Conservation (phyloP, 2,888 invertebrate genomes). For the Anarsia innoxiella region DNA sequence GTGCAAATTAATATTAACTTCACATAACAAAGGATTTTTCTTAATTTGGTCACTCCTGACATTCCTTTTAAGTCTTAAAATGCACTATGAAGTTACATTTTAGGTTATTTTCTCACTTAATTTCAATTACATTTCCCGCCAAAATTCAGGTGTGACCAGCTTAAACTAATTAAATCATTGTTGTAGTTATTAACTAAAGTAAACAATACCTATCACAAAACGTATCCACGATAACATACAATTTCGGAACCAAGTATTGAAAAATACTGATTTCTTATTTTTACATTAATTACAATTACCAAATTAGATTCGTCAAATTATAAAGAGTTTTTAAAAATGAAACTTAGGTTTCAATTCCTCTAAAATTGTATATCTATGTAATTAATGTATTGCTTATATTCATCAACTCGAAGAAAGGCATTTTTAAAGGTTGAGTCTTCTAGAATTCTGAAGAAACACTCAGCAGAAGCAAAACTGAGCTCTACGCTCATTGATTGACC, state of each 20-base stretch:
- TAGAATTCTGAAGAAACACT: no score
- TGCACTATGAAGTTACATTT: no score
- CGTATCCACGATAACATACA: constrained; percentile 35
- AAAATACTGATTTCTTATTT: constrained; percentile 37
- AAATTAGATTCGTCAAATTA: constrained; percentile 5
- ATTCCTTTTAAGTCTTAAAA: no score
- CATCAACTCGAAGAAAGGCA: constrained; percentile 9
- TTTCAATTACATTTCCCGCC: constrained; percentile 1
- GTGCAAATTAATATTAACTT: constrained; percentile 2
- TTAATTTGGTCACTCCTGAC: constrained; percentile 4
- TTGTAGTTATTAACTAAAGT: constrained; percentile 44
- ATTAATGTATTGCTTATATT: constrained; percentile 5
- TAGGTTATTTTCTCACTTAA: neutral
- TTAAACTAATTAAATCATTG: constrained; percentile 24
- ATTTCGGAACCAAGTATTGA: constrained; percentile 25
- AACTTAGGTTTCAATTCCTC: constrained; percentile 1
- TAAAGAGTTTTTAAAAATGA: constrained; percentile 2
- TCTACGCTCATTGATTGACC: no score
- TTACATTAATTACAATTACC: constrained; percentile 9
- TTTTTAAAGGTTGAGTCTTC: neutral
- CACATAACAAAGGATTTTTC: constrained; percentile 3
- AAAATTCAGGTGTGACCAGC: constrained; percentile 23
- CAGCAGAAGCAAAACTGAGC: no score
- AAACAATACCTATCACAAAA: constrained; percentile 66
- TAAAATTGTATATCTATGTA: constrained; percentile 1